Evolutionary conservation across 2,797 vertebrate genomes (phyloP).

Genomic region (Botia kubotai): DNA sequence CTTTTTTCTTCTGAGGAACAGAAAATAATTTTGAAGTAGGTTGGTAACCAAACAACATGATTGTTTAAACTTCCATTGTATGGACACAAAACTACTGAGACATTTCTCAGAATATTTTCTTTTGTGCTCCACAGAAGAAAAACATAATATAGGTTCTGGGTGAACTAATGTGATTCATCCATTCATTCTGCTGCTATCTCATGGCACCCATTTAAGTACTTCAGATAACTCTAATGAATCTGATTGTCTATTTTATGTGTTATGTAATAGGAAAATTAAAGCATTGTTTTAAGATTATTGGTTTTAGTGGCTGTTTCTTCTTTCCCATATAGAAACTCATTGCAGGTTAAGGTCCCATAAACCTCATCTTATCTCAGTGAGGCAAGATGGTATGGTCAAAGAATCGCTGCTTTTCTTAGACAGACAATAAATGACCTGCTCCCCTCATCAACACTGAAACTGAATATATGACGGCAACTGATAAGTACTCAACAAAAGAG

Average conservation of each 20-base stretch:
- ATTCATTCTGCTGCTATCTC: background rate
- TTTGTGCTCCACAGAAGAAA: too few relatives aligned
- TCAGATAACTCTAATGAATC: too few relatives aligned
- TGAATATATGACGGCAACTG: background rate
- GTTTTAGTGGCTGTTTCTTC: background rate
- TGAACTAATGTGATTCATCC: background rate
- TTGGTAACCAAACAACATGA: too few relatives aligned
- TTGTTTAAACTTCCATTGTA: too few relatives aligned
- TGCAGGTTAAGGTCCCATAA: background rate
- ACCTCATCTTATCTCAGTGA: constrained; percentile 10
- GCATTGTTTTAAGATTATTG: background rate
- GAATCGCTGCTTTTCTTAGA: background rate
- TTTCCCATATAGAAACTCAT: too few relatives aligned
- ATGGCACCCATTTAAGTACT: background rate
- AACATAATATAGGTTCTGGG: too few relatives aligned
- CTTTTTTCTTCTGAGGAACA: too few relatives aligned
- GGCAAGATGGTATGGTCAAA: constrained; percentile 14
- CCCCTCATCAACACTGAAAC: background rate
- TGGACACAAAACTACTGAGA: background rate
- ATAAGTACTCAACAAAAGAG: background rate
- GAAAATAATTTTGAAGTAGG: too few relatives aligned
- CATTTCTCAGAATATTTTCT: too few relatives aligned
- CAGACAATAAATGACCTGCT: constrained; percentile 21
- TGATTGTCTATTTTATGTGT: constrained; percentile 2
- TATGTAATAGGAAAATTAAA: background rate